A percentile compares a stretch with the other conserved stretches of the same genome.
Conservation (phyloP, 2,113 vertebrate species). For the Trogon melanurus region DNA sequence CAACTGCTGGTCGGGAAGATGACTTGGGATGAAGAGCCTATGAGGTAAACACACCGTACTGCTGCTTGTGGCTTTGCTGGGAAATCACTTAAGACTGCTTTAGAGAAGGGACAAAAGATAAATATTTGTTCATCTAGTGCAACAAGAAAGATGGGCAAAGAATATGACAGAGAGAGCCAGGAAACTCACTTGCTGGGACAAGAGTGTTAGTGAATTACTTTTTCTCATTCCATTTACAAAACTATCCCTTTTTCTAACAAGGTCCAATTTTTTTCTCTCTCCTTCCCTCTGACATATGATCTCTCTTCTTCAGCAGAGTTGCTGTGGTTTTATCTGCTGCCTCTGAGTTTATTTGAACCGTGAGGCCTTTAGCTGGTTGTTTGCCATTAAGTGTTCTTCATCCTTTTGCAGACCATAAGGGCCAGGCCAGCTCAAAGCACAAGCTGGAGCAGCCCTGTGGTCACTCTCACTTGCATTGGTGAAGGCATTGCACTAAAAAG, state of each 20-base stretch:
- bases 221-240: background rate
- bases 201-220: background rate
- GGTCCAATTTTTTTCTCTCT: background rate
- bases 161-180: background rate
- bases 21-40: background rate
- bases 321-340: background rate
- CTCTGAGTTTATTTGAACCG: background rate
- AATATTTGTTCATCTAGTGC: background rate
- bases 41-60: rapidly evolving
- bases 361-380: background rate
- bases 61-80: background rate
- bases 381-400: background rate
- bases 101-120: background rate
- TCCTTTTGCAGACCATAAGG: background rate
- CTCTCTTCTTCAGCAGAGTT: background rate
- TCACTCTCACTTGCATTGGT: background rate
- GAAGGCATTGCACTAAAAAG: background rate
- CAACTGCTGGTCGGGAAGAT: background rate
- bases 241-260: background rate
- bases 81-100: background rate
- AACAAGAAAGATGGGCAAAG: background rate
- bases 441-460: background rate
- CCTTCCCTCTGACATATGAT: background rate
- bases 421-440: background rate
- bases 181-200: background rate